Percentiles rank a stretch among this genome's conserved stretches.
Conservation (phyloP, 2,888 invertebrate genomes). For the Petrophora chlorosata region DNA sequence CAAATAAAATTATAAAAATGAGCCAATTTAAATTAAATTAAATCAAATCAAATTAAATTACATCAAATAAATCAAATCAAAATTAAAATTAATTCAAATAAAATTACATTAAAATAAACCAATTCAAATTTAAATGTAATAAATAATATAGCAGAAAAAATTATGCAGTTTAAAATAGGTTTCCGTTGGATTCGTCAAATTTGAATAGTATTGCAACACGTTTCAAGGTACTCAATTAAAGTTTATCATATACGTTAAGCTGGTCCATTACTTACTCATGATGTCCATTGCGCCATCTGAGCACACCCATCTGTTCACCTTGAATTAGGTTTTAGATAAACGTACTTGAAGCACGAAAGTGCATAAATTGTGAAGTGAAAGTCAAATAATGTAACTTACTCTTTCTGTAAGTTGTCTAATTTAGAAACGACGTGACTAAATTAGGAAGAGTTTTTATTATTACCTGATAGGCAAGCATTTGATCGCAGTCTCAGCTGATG, state of each 20-base stretch:
- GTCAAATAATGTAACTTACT: slow-evolving; percentile 17
- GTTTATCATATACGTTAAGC: slow-evolving; percentile 6
- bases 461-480: not conserved
- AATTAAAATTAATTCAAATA: no score
- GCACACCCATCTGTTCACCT: slow-evolving; percentile 22
- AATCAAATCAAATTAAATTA: no score
- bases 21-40: no score
- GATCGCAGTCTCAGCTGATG: no score
- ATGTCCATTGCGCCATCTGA: slow-evolving; percentile 18
- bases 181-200: no score
- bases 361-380: slow-evolving; percentile 33
- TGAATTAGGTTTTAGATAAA: slow-evolving; percentile 16
- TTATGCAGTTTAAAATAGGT: no score
- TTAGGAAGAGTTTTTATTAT: not conserved
- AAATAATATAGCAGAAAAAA: no score
- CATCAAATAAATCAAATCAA: no score
- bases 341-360: slow-evolving; percentile 24
- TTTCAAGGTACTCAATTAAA: slow-evolving; percentile 6
- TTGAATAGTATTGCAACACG: slow-evolving; percentile 1
- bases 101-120: no score
- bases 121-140: no score
- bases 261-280: slow-evolving; percentile 7
- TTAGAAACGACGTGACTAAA: not conserved
- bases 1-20: no score
- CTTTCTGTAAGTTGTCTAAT: not conserved